Evolutionary conservation across 2,888 invertebrate genomes (phyloP), one percentile per base, ranked within the genome.

Genomic region (Stramonita haemastoma): DNA sequence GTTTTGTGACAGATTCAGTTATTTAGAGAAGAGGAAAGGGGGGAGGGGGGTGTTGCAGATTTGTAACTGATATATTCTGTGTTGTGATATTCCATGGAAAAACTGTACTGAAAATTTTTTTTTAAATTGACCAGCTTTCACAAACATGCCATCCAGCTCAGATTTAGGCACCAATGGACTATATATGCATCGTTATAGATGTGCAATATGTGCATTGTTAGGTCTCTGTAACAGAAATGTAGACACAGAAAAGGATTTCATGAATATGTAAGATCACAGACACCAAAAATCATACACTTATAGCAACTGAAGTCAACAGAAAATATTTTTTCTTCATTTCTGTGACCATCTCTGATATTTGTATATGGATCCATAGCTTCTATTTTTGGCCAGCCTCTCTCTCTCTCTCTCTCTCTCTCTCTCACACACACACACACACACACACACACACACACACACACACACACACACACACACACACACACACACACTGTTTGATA

Each of bases 401-500:
- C 73, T 13, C 73, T 29, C 73, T 29, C 73, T 73, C 73, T 73
- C 73, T 73, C 73, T 29, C 73, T 70, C 70, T 70, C 70, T 70
- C 60, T 60, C 26, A 70, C 26, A 19, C 26, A 15, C 70, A 70
- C 70, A 70, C 8, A 70, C 11, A 73, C n/a, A 73, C n/a, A 73
- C n/a, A n/a, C n/a, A n/a, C n/a, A n/a, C 26, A 73, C 73, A 73
- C 73, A n/a, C 73, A 73, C n/a, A n/a, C 73, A 73, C n/a, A n/a
- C 73, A 73, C 73, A n/a, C 73, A 73, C 73, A 73, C 73, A 73
- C 73, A n/a, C 73, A 73, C 73, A n/a, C 73, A 73, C 73, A 73
- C 5, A 73, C 29, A n/a, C 13, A 73, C 0, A 19, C 66, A 22
- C 26, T 6, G 26, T 73, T 8, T n/a, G 6, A n/a, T n/a, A 13